These are phyloP conservation scores for Notospermus geniculatus DNA, from an alignment of 1,140 invertebrate genomes.

Conservation along the genomic window DNA sequence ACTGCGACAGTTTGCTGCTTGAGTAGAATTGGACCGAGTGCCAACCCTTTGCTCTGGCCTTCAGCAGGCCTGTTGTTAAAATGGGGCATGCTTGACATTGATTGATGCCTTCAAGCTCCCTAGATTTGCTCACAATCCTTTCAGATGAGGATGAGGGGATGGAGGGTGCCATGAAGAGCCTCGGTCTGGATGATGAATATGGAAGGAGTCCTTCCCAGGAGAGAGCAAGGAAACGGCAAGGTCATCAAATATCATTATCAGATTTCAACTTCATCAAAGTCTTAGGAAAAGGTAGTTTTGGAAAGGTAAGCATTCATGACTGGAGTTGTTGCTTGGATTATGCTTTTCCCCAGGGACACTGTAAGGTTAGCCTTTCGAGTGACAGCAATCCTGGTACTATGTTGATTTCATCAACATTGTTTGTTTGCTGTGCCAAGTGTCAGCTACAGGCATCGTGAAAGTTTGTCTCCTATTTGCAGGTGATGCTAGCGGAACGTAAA, in stretches of 20 bases:
- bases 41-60: too few relatives aligned
- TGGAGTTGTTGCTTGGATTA: conserved; percentile 1
- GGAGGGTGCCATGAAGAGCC: background rate
- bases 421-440: background rate
- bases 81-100: too few relatives aligned
- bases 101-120: too few relatives aligned
- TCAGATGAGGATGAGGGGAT: conserved; percentile 21
- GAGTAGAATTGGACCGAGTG: too few relatives aligned
- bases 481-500: conserved; percentile 95
- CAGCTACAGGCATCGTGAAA: background rate
- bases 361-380: background rate
- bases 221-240: conserved; percentile 8
- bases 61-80: too few relatives aligned
- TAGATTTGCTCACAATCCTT: too few relatives aligned
- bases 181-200: background rate
- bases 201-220: conserved; percentile 41
- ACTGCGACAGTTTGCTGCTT: too few relatives aligned
- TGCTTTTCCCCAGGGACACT: background rate
- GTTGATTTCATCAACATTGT: background rate
- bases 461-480: conserved; percentile 45
- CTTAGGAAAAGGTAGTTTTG: conserved; percentile 98
- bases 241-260: conserved; percentile 12
- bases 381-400: background rate
- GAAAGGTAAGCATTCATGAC: conserved; percentile 69
- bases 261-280: conserved; percentile 69